Base-by-base conservation (phyloP, 2,888 invertebrate species). In the Laspeyria flexula region DNA sequence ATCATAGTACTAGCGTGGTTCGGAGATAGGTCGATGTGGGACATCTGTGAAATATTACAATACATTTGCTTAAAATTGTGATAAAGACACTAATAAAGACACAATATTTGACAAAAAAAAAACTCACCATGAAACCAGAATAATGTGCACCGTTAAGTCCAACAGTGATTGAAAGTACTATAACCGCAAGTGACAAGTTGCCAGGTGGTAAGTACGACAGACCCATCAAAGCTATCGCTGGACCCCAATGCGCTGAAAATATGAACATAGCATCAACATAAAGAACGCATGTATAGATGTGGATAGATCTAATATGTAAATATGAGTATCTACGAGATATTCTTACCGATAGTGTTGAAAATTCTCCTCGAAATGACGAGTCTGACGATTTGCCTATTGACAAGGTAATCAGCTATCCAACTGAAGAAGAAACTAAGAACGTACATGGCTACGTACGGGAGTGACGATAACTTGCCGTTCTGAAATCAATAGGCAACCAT, bases 1-100 rank as follows among this genome's bases (percentile, higher is more conserved):
- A 97, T 97, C 62, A 97, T 85, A 0, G 96, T 95, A 21, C 97
- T 97, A 1, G 97, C 96, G 79, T 95, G 96, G 79, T 96, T 96
- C 0, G 97, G 97, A 4, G 97, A 95, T 43, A 97, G 88, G 86
- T 97, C 97, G 58, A 97, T 96, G 73, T 97, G 97, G 62, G 97
- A 97, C 11, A 95, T 93, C 93, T 95, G 92, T n/a, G 29, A 5
- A 29, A 11, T 11, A 29, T 29, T 11, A 29, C 29, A 11, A 1
- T 7, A 25, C 5, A 25, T 25, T 25, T 6, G 25, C 25, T 25
- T 7, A 1, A 25, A 25, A 6, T 25, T 10, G 16, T 18, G 1
- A 40, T 0, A 13, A 21, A 13, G 7, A 11, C 10, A 9, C 11
- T 9, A 34, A 16, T 6, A 1, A 9, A 4, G 12, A 3, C 16